These are phyloP conservation scores for Chrysochloris asiatica DNA, from an alignment of 2,113 vertebrate species.

Conservation along the genomic window DNA sequence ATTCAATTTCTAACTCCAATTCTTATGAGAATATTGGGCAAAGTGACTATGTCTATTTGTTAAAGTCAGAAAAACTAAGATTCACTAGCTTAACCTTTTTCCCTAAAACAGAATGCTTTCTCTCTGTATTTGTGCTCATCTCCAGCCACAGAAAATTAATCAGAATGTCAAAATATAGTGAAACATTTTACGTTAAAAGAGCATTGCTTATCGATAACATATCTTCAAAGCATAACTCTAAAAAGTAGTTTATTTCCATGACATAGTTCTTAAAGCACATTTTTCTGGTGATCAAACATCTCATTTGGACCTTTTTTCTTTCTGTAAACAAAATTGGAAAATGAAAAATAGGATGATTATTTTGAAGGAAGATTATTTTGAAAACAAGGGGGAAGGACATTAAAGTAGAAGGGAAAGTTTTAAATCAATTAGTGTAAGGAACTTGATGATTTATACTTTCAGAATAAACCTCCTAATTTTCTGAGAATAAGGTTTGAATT, in stretches of 20 bases:
- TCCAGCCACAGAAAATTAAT: conserved; percentile 59
- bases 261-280: background rate
- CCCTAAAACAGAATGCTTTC: conserved; percentile 32
- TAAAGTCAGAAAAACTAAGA: conserved; percentile 61
- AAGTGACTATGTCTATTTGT: conserved; percentile 45
- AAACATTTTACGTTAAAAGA: conserved; percentile 53
- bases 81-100: conserved; percentile 58
- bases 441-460: background rate
- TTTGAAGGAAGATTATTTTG: background rate
- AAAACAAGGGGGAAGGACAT: background rate
- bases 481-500: background rate
- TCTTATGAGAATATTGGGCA: background rate
- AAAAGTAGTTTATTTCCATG: conserved; percentile 12
- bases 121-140: conserved; percentile 22
- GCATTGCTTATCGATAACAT: conserved; percentile 43
- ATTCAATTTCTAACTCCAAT: conserved; percentile 49
- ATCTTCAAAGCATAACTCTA: conserved; percentile 4
- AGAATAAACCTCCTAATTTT: background rate
- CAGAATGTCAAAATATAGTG: conserved; percentile 56
- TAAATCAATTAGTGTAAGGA: background rate
- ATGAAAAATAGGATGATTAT: conserved; percentile 1
- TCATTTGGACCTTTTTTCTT: conserved; percentile 41
- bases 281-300: conserved; percentile 32
- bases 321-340: conserved; percentile 53
- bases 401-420: background rate